Base-by-base conservation (phyloP, 2,797 vertebrate species). In the Psittacula echo region DNA sequence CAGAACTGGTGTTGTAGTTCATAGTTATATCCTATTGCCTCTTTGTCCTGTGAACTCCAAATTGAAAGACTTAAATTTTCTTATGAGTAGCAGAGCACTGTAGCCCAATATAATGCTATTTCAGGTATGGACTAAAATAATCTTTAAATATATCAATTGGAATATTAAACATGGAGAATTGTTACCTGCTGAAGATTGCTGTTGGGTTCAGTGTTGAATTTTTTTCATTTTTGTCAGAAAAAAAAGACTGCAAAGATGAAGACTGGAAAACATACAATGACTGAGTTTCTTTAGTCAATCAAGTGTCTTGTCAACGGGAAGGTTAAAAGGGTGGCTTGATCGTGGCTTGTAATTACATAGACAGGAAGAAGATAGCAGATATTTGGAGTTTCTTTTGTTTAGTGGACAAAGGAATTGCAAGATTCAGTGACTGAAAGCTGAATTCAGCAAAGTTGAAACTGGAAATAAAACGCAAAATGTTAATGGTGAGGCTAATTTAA, bases 401-500 rank as follows among this genome's bases (percentile, higher is more conserved):
- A 92, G 83, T 75, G 82, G 94, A 95, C 94, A 96, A 97, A 96
- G 78, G 85, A 93, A 85, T 92, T 5, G 39, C 78, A 95, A 92
- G 90, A 93, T 80, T 90, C 89, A 78, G 78, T 93, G 72, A 53
- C 72, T 93, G 89, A 95, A 96, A 90, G 93, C 92, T 95, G 94
- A 95, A 88, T 87, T 96, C 92, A 95, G 94, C 94, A 84, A 88
- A 96, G 89, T 54, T 86, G 82, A 86, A 93, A 93, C 72, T 91
- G 85, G 66, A 84, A 93, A 96, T 84, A 73, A 94, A 95, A 20
- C 77, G 70, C 64, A 89, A 92, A 95, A 87, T 89, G 87, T 95
- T 95, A 92, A 94, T 89, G 84, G 87, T 89, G 73, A 86, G 66
- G 68, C 81, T 96, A 94, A 96, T 93, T 96, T 95, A 93, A 94